A percentile compares a stretch with the other conserved stretches of the same genome.
These are phyloP conservation scores for Drosophila pseudoobscura DNA, from an alignment of 1,140 invertebrate genomes.

Conservation along the genomic window DNA sequence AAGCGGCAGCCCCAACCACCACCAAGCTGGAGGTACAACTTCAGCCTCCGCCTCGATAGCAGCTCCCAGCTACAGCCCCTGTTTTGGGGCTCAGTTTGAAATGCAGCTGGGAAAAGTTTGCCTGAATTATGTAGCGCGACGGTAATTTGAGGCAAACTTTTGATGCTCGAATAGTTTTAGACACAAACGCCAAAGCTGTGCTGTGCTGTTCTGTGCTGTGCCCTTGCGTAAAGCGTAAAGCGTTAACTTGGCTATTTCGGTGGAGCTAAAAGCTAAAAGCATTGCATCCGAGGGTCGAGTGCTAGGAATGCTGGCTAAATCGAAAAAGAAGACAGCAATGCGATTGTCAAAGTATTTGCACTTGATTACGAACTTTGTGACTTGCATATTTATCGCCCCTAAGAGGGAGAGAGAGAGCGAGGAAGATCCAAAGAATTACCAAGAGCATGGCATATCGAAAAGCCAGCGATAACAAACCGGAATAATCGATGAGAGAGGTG, in stretches of 20 bases:
- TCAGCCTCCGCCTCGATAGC: not conserved
- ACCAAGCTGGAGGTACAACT: not conserved
- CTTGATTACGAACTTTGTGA: conserved; percentile 49
- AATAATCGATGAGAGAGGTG: not conserved
- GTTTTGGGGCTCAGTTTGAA: conserved; percentile 20
- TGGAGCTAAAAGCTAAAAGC: not conserved
- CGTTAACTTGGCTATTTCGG: conserved; percentile 12
- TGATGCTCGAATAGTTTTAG: conserved; percentile 72
- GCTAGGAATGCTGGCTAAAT: too few relatives aligned
- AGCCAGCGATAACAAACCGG: too few relatives aligned
- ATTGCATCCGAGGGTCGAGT: too few relatives aligned
- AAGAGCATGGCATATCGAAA: too few relatives aligned
- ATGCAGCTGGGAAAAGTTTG: conserved; percentile 45
- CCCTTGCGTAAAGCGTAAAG: not conserved
- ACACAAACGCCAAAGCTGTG: conserved; percentile 28
- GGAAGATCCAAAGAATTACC: not conserved
- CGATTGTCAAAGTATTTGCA: conserved; percentile 56
- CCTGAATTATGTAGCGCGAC: conserved; percentile 76
- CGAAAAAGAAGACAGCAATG: conserved; percentile 30
- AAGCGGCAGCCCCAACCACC: conserved; percentile 3
- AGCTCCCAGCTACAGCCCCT: conserved; percentile 15
- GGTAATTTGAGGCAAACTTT: conserved; percentile 76
- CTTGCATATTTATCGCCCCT: conserved; percentile 34
- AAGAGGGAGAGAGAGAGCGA: not conserved
- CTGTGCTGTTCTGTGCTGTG: too few relatives aligned